Percentiles rank a stretch among this genome's conserved stretches.
These are phyloP conservation scores for Drosophila quinaria DNA, from an alignment of 2,888 invertebrate species.

Conservation along the genomic window DNA sequence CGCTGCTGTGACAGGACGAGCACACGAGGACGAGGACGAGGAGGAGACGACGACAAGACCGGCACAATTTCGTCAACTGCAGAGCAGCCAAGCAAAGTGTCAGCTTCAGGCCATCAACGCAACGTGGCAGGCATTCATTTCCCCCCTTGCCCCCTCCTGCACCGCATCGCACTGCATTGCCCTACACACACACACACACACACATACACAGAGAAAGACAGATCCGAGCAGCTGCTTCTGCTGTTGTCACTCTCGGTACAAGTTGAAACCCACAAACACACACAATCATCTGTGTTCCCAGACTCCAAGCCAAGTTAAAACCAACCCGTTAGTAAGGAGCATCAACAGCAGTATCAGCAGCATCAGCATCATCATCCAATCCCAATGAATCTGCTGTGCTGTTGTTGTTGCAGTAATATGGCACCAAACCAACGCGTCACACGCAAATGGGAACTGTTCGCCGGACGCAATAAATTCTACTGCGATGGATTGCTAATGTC, in stretches of 20 bases:
- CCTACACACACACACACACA: neutral
- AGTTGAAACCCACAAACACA: constrained; percentile 27
- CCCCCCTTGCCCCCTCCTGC: neutral
- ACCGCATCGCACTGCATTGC: neutral
- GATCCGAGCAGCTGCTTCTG: constrained; percentile 12
- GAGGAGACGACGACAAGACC: constrained; percentile 3
- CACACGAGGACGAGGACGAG: constrained; percentile 12
- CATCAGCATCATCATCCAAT: constrained; percentile 8
- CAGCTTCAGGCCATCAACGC: constrained; percentile 60
- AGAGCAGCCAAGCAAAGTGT: constrained; percentile 55
- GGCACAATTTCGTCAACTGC: constrained; percentile 71
- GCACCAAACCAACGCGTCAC: constrained; percentile 86
- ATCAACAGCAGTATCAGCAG: too few relatives aligned
- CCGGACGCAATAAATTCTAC: constrained; percentile 98
- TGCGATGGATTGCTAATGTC: constrained; percentile 99
- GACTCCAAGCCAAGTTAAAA: neutral
- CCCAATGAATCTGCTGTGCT: constrained; percentile 86
- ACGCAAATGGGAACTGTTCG: constrained; percentile 95
- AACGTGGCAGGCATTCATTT: constrained; percentile 37
- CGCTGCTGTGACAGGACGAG: constrained; percentile 61
- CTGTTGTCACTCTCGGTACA: constrained; percentile 37
- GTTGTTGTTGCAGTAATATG: constrained; percentile 86
- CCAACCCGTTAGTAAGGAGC: neutral
- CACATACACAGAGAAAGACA: neutral
- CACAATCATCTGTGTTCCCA: constrained; percentile 11